Conservation (phyloP, 1,140 invertebrate species). For the Drosophila pruinosa region DNA sequence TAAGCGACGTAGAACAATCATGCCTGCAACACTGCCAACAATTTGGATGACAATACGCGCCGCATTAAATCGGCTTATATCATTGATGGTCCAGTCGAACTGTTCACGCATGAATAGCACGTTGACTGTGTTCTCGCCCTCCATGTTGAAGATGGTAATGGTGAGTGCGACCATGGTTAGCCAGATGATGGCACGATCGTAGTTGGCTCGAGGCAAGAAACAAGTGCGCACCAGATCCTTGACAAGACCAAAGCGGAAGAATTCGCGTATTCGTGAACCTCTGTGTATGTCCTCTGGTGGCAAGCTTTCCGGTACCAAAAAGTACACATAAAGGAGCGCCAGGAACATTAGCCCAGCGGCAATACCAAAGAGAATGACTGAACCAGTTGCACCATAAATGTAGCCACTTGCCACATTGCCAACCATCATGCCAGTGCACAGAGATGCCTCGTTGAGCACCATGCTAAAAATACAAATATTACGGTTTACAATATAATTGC, state of each 20-base stretch:
- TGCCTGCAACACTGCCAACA: slow-evolving; percentile 84
- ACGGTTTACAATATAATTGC: neutral
- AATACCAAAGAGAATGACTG: slow-evolving; percentile 51
- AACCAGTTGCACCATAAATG: slow-evolving; percentile 64
- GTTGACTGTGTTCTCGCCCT: slow-evolving; percentile 83
- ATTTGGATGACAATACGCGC: slow-evolving; percentile 83
- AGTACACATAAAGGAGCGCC: slow-evolving; percentile 65
- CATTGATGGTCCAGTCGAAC: slow-evolving; percentile 86
- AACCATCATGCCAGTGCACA: slow-evolving; percentile 85
- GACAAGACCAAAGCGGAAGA: slow-evolving; percentile 85
- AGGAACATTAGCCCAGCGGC: slow-evolving; percentile 55
- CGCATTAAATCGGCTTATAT: slow-evolving; percentile 85
- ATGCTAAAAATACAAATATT: slow-evolving; percentile 83
- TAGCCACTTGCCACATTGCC: slow-evolving; percentile 85
- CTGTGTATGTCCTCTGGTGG: slow-evolving; percentile 52
- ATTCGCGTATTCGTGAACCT: slow-evolving; percentile 75
- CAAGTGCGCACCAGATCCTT: slow-evolving; percentile 86
- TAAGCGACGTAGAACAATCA: slow-evolving; percentile 84
- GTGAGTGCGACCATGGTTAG: slow-evolving; percentile 85
- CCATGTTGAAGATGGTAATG: slow-evolving; percentile 84
- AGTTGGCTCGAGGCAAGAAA: slow-evolving; percentile 85
- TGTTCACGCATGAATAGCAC: slow-evolving; percentile 87
- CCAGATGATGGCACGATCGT: slow-evolving; percentile 85
- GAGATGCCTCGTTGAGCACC: slow-evolving; percentile 85
- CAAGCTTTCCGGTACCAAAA: slow-evolving; percentile 76